Conservation (phyloP, 2,797 vertebrate genomes). For the Artibeus jamaicensis region DNA sequence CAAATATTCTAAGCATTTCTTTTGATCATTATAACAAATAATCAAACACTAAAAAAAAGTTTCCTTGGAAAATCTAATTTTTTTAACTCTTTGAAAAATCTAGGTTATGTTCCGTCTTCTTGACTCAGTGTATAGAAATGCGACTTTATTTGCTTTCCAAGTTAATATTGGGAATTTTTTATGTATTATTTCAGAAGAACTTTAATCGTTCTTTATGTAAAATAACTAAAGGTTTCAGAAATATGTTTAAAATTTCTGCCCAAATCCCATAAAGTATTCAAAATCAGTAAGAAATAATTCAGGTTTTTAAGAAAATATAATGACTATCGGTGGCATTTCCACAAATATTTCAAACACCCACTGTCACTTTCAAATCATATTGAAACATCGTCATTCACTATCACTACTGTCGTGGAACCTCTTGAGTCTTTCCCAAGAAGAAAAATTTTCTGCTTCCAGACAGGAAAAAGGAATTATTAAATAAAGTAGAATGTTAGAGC, state of each 20-base stretch:
- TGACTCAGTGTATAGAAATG: not conserved
- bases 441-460: not conserved
- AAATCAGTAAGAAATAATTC: not conserved
- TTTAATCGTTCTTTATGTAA: not conserved
- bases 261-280: not conserved
- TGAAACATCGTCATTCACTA: constrained; percentile 2
- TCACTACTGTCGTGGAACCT: not conserved
- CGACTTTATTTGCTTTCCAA: not conserved
- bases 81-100: not conserved
- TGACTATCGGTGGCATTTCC: not conserved
- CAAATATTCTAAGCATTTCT: not conserved
- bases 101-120: not conserved
- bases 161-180: not conserved
- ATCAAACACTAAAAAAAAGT: not conserved
- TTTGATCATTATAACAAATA: not conserved
- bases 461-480: not conserved
- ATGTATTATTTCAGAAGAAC: not conserved
- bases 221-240: not conserved
- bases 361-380: not conserved
- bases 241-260: not conserved
- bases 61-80: not conserved
- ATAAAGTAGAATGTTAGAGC: not conserved
- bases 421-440: not conserved
- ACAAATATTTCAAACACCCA: not conserved
- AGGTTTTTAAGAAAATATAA: not conserved